Conservation (phyloP, 1,140 invertebrate species). For the Epicauta chinensis region DNA sequence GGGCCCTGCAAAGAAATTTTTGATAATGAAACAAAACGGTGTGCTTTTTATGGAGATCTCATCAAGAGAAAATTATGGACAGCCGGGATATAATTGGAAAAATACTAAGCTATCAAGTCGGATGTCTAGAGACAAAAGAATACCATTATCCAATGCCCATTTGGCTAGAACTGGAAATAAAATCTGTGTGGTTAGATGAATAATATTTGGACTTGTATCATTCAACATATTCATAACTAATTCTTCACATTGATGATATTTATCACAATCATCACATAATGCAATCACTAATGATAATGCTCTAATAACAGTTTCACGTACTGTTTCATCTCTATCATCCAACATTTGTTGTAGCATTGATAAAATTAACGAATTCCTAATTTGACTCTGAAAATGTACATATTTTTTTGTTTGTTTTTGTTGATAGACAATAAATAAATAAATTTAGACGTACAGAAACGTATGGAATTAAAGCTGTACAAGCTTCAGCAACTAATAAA, state of each 20-base stretch:
- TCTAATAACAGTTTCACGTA: slow-evolving; percentile 56
- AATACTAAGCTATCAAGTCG: too few species aligned
- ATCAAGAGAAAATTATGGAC: too few species aligned
- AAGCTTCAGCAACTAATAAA: slow-evolving; percentile 66
- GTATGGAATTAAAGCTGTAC: slow-evolving; percentile 64
- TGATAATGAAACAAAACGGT: too few species aligned
- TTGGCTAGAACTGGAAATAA: slow-evolving; percentile 54
- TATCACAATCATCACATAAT: slow-evolving; percentile 61
- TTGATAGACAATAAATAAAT: slow-evolving; percentile 3
- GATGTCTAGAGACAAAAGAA: too few species aligned
- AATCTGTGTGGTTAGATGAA: slow-evolving; percentile 43
- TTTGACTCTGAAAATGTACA: slow-evolving; percentile 47
- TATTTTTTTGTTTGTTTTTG: too few species aligned
- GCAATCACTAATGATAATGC: slow-evolving; percentile 59
- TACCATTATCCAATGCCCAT: slow-evolving; percentile 51
- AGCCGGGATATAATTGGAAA: too few species aligned
- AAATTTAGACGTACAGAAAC: slow-evolving; percentile 48
- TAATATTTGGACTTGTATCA: slow-evolving; percentile 49
- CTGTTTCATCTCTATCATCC: slow-evolving; percentile 63
- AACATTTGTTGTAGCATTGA: slow-evolving; percentile 73
- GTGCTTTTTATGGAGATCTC: too few species aligned
- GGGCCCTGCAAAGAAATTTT: too few species aligned
- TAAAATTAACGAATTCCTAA: slow-evolving; percentile 63
- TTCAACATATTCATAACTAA: slow-evolving; percentile 50
- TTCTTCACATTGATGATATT: slow-evolving; percentile 59